Percentiles rank a stretch among this genome's conserved stretches.
Evolutionary conservation across 2,888 invertebrate genomes (phyloP).

Genomic region (Drosophila glabriapex): DNA sequence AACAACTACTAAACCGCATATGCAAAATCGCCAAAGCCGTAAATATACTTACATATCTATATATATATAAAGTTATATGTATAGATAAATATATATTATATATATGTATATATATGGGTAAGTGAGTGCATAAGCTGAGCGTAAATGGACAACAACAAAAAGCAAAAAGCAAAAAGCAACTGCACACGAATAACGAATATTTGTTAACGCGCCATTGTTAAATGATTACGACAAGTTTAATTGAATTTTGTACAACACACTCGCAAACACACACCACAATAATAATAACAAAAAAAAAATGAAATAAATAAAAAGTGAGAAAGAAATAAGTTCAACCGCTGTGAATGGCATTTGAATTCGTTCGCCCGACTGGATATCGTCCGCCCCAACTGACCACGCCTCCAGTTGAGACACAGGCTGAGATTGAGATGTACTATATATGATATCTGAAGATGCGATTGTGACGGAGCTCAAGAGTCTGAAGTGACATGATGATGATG

Average conservation of each 20-base stretch:
- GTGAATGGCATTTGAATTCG: conserved; percentile 52
- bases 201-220: conserved; percentile 67
- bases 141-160: conserved; percentile 49
- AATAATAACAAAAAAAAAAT: conserved; percentile 1
- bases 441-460: conserved; percentile 23
- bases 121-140: conserved; percentile 26
- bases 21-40: conserved; percentile 36
- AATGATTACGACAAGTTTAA: conserved; percentile 71
- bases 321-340: conserved; percentile 23
- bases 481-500: conserved; percentile 9
- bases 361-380: conserved; percentile 24
- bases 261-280: conserved; percentile 5
- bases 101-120: background rate
- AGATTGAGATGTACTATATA: conserved; percentile 27
- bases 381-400: conserved; percentile 27
- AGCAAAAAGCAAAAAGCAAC: conserved; percentile 15
- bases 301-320: conserved; percentile 8
- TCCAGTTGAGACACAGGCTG: conserved; percentile 37
- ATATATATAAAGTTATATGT: background rate
- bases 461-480: conserved; percentile 18
- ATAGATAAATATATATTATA: background rate
- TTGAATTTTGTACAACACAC: conserved; percentile 61
- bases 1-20: conserved; percentile 30
- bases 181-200: conserved; percentile 43
- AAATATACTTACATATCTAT: background rate